Evolutionary conservation across 2,797 vertebrate species (phyloP), one percentile per base, ranked within the genome.

Genomic region (Hydrocynus forskahlii): DNA sequence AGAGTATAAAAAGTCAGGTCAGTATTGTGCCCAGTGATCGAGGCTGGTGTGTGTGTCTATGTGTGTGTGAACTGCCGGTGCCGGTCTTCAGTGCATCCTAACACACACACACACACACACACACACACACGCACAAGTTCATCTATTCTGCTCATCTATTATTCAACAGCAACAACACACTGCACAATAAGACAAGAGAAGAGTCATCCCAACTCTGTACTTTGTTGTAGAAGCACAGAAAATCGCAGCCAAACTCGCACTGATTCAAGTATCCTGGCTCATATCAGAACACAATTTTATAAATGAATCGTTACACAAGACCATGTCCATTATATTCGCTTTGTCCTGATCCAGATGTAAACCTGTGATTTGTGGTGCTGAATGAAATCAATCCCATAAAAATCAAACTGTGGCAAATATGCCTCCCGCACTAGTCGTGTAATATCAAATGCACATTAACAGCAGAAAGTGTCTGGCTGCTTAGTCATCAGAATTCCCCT

Each of bases 161-260:
- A 91, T 91, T 91, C 69, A 91, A 68, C 69, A 87, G 35, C 74
- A 86, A 86, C 90, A 87, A 90, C 87, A 86, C 63, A 52, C 81
- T 68, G 66, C 59, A 86, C 82, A 88, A 84, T 83, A 78, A 88
- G 67, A 68, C 82, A 38, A 82, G 80, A 85, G 80, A 84, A 75
- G 59, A 87, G 29, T 70, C 82, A 19, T 74, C 77, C 75, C 17
- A 60, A 35, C 59, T 45, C 67, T 25, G 35, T 8, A 71, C 50
- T 71, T 54, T 50, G 69, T 48, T 69, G 67, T 17, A 64, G 21
- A 21, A 76, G 25, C 8, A 43, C 62, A 64, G n/a, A 9, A 40
- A 78, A 63, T 38, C 45, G 8, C 12, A 66, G 29, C 29, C 29
- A 29, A 64, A 23, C 48, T 48, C 21, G 29, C 59, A 29, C 21